A percentile compares a stretch with the other conserved stretches of the same genome.
Conservation (phyloP, 1,140 invertebrate genomes). For the Nebria ingens region DNA sequence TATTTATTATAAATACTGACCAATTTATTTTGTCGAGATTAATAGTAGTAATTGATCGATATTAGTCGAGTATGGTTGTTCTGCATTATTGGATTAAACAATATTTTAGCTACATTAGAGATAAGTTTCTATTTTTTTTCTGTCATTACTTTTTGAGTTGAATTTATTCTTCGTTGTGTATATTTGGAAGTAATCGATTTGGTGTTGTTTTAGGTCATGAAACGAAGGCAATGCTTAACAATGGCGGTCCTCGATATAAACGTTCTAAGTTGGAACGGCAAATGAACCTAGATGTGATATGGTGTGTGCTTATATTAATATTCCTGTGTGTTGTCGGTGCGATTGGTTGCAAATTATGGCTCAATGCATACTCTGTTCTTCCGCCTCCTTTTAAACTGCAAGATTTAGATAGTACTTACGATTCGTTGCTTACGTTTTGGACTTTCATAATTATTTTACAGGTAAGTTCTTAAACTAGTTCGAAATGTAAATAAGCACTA, state of each 20-base stretch:
- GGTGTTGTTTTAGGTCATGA: slow-evolving; percentile 62
- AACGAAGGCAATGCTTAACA: slow-evolving; percentile 97
- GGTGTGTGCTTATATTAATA: slow-evolving; percentile 89
- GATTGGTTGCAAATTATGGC: slow-evolving; percentile 79
- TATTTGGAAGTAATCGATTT: background rate
- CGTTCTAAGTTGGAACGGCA: slow-evolving; percentile 81
- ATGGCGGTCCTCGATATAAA: slow-evolving; percentile 91
- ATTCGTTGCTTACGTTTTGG: slow-evolving; percentile 86
- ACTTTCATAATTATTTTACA: slow-evolving; percentile 92
- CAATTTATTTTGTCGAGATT: too few relatives aligned
- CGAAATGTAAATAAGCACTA: background rate
- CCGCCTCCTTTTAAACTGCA: slow-evolving; percentile 52
- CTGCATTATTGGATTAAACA: too few relatives aligned
- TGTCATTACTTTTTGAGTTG: slow-evolving; percentile 12
- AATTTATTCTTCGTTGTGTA: slow-evolving; percentile 3
- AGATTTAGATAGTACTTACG: slow-evolving; percentile 49
- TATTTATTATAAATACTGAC: too few relatives aligned
- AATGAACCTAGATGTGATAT: slow-evolving; percentile 94
- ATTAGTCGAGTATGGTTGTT: too few relatives aligned
- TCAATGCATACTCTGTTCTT: slow-evolving; percentile 45
- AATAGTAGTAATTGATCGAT: too few relatives aligned
- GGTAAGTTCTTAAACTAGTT: slow-evolving; percentile 39
- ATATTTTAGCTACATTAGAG: too few relatives aligned
- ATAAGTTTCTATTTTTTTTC: too few relatives aligned
- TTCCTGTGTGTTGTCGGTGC: slow-evolving; percentile 86